A percentile compares a stretch with the other conserved stretches of the same genome.
Conservation (phyloP, 2,888 invertebrate genomes). For the Aproaerema taeniolella region DNA sequence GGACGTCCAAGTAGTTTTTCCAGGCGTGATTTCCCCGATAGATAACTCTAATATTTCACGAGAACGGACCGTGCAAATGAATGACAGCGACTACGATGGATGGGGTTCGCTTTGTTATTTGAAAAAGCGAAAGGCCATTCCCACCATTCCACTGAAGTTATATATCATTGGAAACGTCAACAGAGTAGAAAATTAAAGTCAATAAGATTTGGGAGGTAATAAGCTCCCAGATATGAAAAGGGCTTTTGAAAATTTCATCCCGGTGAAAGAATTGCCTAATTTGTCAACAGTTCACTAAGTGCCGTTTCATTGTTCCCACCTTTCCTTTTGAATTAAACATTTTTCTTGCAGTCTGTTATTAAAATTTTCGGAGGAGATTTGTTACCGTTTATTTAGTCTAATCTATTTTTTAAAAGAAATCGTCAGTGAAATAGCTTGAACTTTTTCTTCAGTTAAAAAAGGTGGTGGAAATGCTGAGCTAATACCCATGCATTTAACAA, state of each 20-base stretch:
- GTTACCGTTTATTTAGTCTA: no score
- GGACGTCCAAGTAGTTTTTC: slow-evolving; percentile 59
- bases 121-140: slow-evolving; percentile 72
- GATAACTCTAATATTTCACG: slow-evolving; percentile 70
- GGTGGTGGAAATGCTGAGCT: no score
- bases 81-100: slow-evolving; percentile 68
- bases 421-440: no score
- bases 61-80: slow-evolving; percentile 63
- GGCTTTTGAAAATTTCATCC: slow-evolving; percentile 49
- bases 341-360: slow-evolving; percentile 38
- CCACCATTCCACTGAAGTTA: slow-evolving; percentile 56
- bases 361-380: no score
- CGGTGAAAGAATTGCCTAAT: slow-evolving; percentile 61
- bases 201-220: slow-evolving; percentile 62
- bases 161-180: slow-evolving; percentile 73
- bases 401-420: no score
- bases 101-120: slow-evolving; percentile 69
- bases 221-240: slow-evolving; percentile 56
- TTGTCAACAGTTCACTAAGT: slow-evolving; percentile 65
- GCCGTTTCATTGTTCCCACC: slow-evolving; percentile 56
- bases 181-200: slow-evolving; percentile 75
- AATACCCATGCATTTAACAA: no score
- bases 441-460: no score
- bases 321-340: slow-evolving; percentile 36
- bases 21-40: slow-evolving; percentile 59